These are phyloP conservation scores for Euclidia mi DNA, from an alignment of 2,888 invertebrate species.

Conservation along the genomic window DNA sequence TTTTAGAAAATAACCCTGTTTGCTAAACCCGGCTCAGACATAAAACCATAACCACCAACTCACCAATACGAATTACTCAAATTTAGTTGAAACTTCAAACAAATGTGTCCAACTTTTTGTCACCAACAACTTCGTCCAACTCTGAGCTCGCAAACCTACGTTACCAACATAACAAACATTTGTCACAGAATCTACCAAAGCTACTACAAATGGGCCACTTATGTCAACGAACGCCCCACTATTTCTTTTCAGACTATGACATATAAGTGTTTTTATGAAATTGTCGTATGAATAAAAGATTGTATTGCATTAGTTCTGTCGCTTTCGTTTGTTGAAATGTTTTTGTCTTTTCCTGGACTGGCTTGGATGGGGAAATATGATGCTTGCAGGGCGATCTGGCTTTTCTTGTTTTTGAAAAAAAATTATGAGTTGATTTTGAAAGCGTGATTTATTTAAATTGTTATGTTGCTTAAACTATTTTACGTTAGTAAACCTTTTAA, in stretches of 20 bases:
- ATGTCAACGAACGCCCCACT: constrained; percentile 49
- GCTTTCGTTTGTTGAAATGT: constrained; percentile 22
- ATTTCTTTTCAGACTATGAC: constrained; percentile 28
- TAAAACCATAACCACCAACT: no score
- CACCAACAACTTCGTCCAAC: constrained; percentile 12
- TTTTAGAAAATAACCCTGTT: no score
- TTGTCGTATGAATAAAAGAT: constrained; percentile 55
- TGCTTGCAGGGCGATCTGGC: background rate
- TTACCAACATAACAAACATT: constrained; percentile 39
- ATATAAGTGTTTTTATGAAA: constrained; percentile 49
- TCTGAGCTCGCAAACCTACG: constrained; percentile 28
- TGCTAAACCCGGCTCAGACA: no score
- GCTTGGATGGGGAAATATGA: constrained; percentile 30
- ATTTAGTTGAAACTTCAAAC: background rate
- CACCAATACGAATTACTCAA: background rate
- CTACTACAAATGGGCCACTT: constrained; percentile 61
- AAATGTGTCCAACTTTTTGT: constrained; percentile 1
- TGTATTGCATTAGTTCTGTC: constrained; percentile 24
- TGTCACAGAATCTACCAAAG: constrained; percentile 46
- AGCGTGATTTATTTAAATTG: no score
- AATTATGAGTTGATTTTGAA: no score
- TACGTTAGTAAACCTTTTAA: no score
- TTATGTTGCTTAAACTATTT: no score
- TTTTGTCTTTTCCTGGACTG: constrained; percentile 30
- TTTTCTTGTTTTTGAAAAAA: background rate